Percentiles rank a stretch among this genome's conserved stretches.
Evolutionary conservation across 1,140 invertebrate species (phyloP).

Genomic region (Carposina sasakii): DNA sequence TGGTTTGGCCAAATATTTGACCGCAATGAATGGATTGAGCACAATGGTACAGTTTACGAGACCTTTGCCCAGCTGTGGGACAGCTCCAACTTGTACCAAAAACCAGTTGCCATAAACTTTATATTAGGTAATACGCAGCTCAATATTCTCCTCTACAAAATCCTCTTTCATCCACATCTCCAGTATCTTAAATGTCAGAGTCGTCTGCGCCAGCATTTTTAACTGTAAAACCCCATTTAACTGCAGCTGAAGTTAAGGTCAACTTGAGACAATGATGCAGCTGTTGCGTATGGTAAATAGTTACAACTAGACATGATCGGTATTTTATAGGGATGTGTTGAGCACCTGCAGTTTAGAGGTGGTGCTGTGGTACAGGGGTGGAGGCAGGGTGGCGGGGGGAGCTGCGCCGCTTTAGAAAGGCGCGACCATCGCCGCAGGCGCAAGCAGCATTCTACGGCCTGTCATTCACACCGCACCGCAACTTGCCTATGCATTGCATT

Average conservation of each 20-base stretch:
- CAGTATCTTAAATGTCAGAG: too few species aligned
- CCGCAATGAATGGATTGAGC: too few species aligned
- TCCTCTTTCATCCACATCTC: too few species aligned
- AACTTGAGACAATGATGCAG: slow-evolving; percentile 61
- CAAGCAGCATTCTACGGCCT: slow-evolving; percentile 70
- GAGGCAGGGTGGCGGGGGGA: slow-evolving; percentile 34
- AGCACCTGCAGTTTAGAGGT: slow-evolving; percentile 60
- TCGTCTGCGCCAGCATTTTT: too few species aligned
- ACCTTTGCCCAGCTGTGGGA: too few species aligned
- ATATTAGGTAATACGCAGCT: too few species aligned
- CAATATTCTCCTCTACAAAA: too few species aligned
- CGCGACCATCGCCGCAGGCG: slow-evolving; percentile 68
- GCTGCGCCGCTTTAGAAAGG: slow-evolving; percentile 69
- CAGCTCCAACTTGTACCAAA: too few species aligned
- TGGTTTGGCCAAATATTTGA: too few species aligned
- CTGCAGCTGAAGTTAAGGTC: slow-evolving; percentile 36
- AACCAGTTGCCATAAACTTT: too few species aligned
- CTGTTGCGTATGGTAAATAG: slow-evolving; percentile 63
- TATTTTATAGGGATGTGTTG: slow-evolving; percentile 69
- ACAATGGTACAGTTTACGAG: too few species aligned
- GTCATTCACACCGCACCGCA: slow-evolving; percentile 71
- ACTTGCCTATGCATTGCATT: slow-evolving; percentile 70
- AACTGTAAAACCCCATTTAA: slow-evolving; percentile 58
- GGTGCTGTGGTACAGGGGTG: slow-evolving; percentile 46
- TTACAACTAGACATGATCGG: slow-evolving; percentile 66